phyloP scores from a whole-genome alignment of 2,888 invertebrate genomes.

The Syrista parreyssii region DNA sequence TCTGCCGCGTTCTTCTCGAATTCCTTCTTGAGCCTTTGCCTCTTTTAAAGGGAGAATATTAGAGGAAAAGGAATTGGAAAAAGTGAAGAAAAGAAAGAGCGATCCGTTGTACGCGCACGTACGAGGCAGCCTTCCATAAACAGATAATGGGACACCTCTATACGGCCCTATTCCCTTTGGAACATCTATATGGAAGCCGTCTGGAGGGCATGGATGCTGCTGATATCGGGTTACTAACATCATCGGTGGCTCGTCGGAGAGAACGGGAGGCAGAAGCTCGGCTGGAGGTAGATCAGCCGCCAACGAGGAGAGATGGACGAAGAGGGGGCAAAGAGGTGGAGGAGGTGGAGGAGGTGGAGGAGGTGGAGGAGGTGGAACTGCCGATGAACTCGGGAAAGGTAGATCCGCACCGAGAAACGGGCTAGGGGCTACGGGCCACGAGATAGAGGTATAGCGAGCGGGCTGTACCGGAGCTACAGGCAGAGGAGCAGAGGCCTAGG shows the following conservation, averaged over 20 bases:
- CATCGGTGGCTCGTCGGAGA: constrained; percentile 46
- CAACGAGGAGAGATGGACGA: background rate
- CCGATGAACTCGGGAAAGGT: too few species aligned
- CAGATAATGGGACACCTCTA: constrained; percentile 44
- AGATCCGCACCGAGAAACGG: constrained; percentile 38
- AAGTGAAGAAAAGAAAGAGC: too few species aligned
- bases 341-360: constrained; percentile 1
- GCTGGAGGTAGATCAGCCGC: too few species aligned
- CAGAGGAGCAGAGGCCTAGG: background rate
- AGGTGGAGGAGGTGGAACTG: background rate
- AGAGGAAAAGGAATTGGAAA: too few species aligned
- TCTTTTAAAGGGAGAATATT: too few species aligned
- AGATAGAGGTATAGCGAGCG: background rate
- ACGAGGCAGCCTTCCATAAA: constrained; percentile 27
- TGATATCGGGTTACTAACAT: constrained; percentile 59
- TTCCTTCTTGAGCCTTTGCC: too few species aligned
- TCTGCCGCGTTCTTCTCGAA: too few species aligned
- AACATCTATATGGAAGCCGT: constrained; percentile 57
- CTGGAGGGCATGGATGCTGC: constrained; percentile 52
- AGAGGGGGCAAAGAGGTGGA: background rate
- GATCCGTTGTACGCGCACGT: too few species aligned
- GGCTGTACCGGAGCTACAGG: constrained; percentile 18
- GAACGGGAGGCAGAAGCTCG: too few species aligned
- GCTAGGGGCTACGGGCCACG: too few species aligned
- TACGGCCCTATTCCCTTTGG: constrained; percentile 49